Base-by-base conservation (phyloP, 2,113 vertebrate species). In the Lycaon pictus region DNA sequence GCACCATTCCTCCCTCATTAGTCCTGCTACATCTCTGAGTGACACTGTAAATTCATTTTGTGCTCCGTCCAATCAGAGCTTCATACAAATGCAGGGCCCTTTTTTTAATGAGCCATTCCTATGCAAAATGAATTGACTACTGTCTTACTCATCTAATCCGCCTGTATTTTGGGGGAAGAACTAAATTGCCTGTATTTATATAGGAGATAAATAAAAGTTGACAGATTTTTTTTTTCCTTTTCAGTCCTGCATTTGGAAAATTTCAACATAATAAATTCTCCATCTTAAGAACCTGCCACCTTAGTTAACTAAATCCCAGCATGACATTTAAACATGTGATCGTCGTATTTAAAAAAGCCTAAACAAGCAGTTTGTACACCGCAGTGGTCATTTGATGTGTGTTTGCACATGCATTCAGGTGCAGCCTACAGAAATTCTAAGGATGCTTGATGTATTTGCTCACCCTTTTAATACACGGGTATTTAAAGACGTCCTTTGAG, bases 1-100 rank as follows among this genome's bases (percentile, higher is more conserved):
- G 91, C 98, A 97, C 98, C 96, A 98, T 98, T 99, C 98, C 98
- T 99, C 99, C 98, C 99, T 99, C 99, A 99, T 99, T 99, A 99
- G 99, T 99, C 99, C 99, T 99, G 98, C 99, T 99, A 98, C 98
- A 98, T 99, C 99, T 99, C 99, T 99, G 99, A 99, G 99, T 99
- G 99, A 99, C 99, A 99, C 99, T 98, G 99, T 99, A 99, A 99
- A 99, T 99, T 99, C 99, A 99, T 99, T 99, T 99, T 98, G 98
- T 98, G 98, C 98, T 96, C 98, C 98, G 98, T 98, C 99, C 99
- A 99, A 99, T 98, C 98, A 98, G 98, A 98, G 99, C 98, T 98
- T 98, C 98, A 98, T 98, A 99, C 99, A 99, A 99, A 99, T 98
- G 98, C 95, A 98, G 98, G 94, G 96, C 96, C 98, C 98, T 99